Base-by-base conservation (phyloP, 2,888 invertebrate genomes). In the Phorcus lineatus region DNA sequence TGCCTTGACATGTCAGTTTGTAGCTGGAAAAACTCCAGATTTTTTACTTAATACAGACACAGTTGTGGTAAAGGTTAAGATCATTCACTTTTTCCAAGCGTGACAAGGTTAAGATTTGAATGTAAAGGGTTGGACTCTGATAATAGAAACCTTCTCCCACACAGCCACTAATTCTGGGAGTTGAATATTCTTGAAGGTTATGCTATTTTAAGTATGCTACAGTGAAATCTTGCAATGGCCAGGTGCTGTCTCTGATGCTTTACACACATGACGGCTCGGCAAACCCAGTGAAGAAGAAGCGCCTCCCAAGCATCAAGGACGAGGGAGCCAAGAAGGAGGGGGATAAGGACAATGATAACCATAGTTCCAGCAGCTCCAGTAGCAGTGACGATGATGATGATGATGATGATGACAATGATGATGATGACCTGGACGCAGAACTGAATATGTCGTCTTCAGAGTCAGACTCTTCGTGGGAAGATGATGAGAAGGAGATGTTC, bases 191-290 rank as follows among this genome's bases (percentile, higher is more conserved):
- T 36, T 36, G 36, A 36, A 36, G 36, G 36, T 36, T 36, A n/a
- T 36, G 4, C 36, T 36, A 6, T 6, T 3, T 6, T 47, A 47
- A 47, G 1, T 47, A 13, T 47, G 11, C 47, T 1, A 47, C 11
- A 11, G 1, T 11, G 47, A 36, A 36, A 36, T 36, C 4, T 36
- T 36, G 36, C 47, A 47, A 47, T 52, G 1, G 19, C 4, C 80
- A 92, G 92, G 89, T 92, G 3, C 83, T 92, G 16, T 91, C 92
- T 9, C 86, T 92, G 81, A 92, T 91, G 90, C 83, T 91, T 78
- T 92, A 92, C 84, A 91, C 91, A 0, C 86, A 90, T 31, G 90
- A 91, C 24, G 83, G 80, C 13, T 75, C 81, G 24, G 77, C 77
- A 9, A 84, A 83, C n/a, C 79, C 57, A 31, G 82, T 82, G 67